Evolutionary conservation across 2,888 invertebrate species (phyloP), one percentile per base, ranked within the genome.

Genomic region (Prenolepis imparis): DNA sequence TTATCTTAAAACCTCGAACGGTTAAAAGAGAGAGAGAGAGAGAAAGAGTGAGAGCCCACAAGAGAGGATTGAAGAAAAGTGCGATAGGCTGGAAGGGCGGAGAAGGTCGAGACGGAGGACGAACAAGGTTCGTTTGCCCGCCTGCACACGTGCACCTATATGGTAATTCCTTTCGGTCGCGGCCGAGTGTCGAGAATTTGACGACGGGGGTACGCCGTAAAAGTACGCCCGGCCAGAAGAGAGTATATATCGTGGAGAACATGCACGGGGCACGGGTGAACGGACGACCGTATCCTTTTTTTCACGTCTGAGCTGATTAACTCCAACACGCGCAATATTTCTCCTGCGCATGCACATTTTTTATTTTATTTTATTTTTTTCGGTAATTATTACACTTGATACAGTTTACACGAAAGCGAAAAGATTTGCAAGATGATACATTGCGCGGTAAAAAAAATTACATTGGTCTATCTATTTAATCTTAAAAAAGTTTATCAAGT

Each of bases 101-200:
- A 82, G 84, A 67, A 73, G 64, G 84, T 64, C 81, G 72, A 78
- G 36, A 59, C 72, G 84, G 72, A 66, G 68, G 68, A 83, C 78
- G 82, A 80, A 68, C 57, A 28, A 68, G 85, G 57, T 24, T 64
- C 85, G 82, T 81, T 87, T 86, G 86, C 80, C 84, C 81, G 61
- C 84, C 73, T 88, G 85, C 85, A 84, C 83, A 85, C 78, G 78
- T 86, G 87, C 88, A 87, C 87, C 87, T 88, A 88, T 86, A 90
- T 90, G 90, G 88, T 88, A 89, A 90, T 89, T 83, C 70, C 74
- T 59, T 77, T 77, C 87, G 86, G 70, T 84, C 86, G 86, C 66
- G 84, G 75, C 78, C 70, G 84, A 89, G 90, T 89, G 89, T 90
- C 91, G 91, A 91, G 89, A 88, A 88, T 88, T 82, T 82, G 66